Conservation (phyloP, 2,888 invertebrate genomes). For the Ichneumoninae sp. region DNA sequence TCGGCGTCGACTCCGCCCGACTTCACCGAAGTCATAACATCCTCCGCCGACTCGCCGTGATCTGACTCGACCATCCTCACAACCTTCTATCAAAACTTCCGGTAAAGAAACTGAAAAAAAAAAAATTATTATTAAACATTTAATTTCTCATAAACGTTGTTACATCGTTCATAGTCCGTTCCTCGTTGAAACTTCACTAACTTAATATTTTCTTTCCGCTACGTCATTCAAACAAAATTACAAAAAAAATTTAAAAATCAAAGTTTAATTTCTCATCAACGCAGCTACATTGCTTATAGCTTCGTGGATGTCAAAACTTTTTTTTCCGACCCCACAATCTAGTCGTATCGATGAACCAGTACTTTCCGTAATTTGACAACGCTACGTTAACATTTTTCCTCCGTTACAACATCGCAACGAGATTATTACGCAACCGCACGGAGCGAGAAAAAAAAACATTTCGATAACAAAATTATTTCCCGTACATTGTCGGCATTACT, state of each 20-base stretch:
- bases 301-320: too few relatives aligned
- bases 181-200: too few relatives aligned
- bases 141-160: background rate
- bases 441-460: background rate
- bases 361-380: too few relatives aligned
- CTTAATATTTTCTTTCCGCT: too few relatives aligned
- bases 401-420: background rate
- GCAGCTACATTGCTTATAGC: too few relatives aligned
- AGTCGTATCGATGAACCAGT: too few relatives aligned
- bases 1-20: conserved; percentile 40
- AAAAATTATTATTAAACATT: background rate
- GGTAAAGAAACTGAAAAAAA: conserved; percentile 21
- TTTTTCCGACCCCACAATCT: too few relatives aligned
- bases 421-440: conserved; percentile 5
- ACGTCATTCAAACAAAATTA: background rate
- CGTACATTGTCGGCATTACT: background rate
- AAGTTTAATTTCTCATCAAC: background rate
- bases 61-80: conserved; percentile 77
- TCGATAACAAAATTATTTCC: background rate
- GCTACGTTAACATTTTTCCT: too few relatives aligned
- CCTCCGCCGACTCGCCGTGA: conserved; percentile 70
- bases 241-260: background rate
- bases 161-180: too few relatives aligned
- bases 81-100: conserved; percentile 9
- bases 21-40: conserved; percentile 57